These are phyloP conservation scores for Drosophila antonietae DNA, from an alignment of 2,888 invertebrate species.

Conservation along the genomic window DNA sequence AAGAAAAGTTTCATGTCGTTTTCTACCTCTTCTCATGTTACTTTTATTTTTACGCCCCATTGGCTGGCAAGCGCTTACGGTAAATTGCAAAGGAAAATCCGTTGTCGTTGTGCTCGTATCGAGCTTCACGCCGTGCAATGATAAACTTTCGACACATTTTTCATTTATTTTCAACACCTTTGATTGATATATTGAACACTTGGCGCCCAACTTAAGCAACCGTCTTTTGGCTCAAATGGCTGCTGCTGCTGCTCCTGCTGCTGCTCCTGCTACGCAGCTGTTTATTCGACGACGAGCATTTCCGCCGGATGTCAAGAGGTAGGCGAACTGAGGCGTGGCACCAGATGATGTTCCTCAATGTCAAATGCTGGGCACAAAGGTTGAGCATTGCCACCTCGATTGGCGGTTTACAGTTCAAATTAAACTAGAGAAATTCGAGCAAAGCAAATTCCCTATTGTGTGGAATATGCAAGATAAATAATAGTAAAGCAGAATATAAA, in stretches of 20 bases:
- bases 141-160: conserved; percentile 82
- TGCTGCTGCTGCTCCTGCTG: conserved; percentile 1
- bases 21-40: conserved; percentile 50
- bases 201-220: conserved; percentile 69
- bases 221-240: conserved; percentile 52
- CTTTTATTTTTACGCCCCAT: conserved; percentile 76
- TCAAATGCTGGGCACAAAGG: conserved; percentile 71
- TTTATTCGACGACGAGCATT: conserved; percentile 46
- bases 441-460: neutral
- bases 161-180: conserved; percentile 82
- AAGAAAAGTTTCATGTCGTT: conserved; percentile 69
- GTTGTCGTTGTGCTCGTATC: conserved; percentile 22
- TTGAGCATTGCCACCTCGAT: conserved; percentile 30
- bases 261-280: conserved; percentile 8
- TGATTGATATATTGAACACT: conserved; percentile 82
- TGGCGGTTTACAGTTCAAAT: conserved; percentile 57
- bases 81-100: conserved; percentile 58
- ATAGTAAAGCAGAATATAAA: conserved; percentile 1
- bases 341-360: conserved; percentile 41
- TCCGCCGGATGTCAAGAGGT: conserved; percentile 54
- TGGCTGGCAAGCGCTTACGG: conserved; percentile 54
- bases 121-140: conserved; percentile 53
- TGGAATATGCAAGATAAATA: neutral
- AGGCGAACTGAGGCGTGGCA: neutral
- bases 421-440: conserved; percentile 8